phyloP scores from a whole-genome alignment of 2,888 invertebrate genomes.

The Callyntrura sp. region DNA sequence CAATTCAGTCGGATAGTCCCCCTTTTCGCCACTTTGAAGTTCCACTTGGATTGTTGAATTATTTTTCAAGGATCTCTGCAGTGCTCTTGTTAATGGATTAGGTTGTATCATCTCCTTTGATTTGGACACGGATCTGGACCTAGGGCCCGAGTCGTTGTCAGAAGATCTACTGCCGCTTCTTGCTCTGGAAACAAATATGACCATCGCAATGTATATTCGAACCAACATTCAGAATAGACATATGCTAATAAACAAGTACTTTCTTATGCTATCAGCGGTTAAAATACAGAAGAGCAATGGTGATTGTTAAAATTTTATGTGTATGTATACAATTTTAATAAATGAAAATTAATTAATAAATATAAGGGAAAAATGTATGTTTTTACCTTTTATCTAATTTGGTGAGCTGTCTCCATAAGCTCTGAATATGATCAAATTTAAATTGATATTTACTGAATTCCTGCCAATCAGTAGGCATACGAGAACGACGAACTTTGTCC shows the following conservation, averaged over 20 bases:
- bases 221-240: background rate
- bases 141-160: constrained; percentile 39
- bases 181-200: constrained; percentile 49
- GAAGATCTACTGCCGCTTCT: constrained; percentile 65
- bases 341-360: background rate
- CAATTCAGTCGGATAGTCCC: constrained; percentile 76
- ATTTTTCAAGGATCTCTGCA: constrained; percentile 64
- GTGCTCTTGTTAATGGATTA: constrained; percentile 70
- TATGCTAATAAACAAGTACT: background rate
- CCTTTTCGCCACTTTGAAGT: constrained; percentile 65
- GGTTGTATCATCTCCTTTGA: constrained; percentile 75
- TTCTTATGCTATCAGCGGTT: too few species aligned
- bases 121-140: constrained; percentile 62
- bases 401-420: constrained; percentile 71
- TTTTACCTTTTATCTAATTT: constrained; percentile 68
- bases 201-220: background rate
- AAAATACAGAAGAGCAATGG: background rate
- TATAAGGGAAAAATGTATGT: too few species aligned
- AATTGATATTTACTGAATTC: constrained; percentile 82
- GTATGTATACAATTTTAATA: background rate
- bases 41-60: constrained; percentile 64
- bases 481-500: constrained; percentile 80
- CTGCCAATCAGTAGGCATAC: constrained; percentile 83
- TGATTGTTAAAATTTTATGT: background rate
- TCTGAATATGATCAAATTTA: constrained; percentile 77